phyloP scores from a whole-genome alignment of 2,797 vertebrate species.

The Tenualosa thibaudeaui region DNA sequence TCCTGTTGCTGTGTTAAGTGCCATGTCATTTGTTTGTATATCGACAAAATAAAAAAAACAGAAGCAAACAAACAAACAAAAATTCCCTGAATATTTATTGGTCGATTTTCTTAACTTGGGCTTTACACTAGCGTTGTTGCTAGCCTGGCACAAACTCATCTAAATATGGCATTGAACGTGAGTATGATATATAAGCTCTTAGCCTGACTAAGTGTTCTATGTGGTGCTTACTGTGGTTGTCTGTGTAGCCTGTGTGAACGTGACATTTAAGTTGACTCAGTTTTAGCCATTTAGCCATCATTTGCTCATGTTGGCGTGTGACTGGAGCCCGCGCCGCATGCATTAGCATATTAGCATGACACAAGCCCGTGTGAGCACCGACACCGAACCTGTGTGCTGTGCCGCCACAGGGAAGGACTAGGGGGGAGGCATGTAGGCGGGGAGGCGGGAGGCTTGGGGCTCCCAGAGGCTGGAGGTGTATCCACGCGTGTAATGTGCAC shows the following conservation, averaged over 20 bases:
- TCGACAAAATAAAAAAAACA: background rate
- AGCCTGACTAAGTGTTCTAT: background rate
- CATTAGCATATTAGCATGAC: background rate
- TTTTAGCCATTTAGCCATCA: background rate
- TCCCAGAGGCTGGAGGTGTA: conserved; percentile 42
- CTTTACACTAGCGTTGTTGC: background rate
- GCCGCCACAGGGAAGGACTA: background rate
- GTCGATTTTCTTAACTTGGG: background rate
- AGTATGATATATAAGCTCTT: background rate
- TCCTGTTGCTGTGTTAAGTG: conserved; percentile 10
- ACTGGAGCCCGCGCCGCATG: background rate
- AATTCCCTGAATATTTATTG: conserved; percentile 37
- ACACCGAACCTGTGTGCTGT: conserved; percentile 25
- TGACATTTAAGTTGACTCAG: background rate
- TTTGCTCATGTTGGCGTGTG: background rate
- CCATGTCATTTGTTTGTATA: conserved; percentile 17
- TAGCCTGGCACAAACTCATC: background rate
- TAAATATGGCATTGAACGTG: background rate
- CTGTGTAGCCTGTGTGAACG: background rate
- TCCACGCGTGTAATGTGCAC: conserved; percentile 48
- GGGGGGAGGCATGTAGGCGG: background rate
- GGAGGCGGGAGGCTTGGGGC: background rate
- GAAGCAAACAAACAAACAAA: background rate
- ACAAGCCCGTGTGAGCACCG: conserved; percentile 45
- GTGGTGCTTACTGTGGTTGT: background rate